Conservation (phyloP, 2,888 invertebrate genomes). For the Furcula furcula region DNA sequence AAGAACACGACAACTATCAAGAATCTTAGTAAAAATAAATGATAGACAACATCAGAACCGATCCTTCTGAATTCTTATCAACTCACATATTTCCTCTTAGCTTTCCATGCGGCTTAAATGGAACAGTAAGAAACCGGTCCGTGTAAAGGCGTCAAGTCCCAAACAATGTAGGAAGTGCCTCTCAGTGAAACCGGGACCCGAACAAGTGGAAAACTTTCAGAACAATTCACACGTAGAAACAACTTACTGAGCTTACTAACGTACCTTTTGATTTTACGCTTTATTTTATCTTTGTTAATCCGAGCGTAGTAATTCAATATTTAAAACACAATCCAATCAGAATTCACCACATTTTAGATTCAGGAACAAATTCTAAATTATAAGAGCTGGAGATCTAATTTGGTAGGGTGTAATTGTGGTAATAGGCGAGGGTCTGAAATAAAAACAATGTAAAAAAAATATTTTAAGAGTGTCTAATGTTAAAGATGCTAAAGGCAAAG, state of each 20-base stretch:
- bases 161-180: conserved; percentile 15
- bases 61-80: too few species aligned
- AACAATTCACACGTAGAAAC: conserved; percentile 32
- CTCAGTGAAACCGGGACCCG: conserved; percentile 16
- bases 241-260: conserved; percentile 11
- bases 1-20: not conserved
- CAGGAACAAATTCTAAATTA: too few species aligned
- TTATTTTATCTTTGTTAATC: not conserved
- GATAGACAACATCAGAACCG: too few species aligned
- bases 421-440: too few species aligned
- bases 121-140: conserved; percentile 1
- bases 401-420: too few species aligned
- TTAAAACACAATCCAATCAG: too few species aligned
- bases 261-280: conserved; percentile 1
- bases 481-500: too few species aligned
- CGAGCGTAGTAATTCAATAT: too few species aligned
- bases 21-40: not conserved
- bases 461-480: too few species aligned
- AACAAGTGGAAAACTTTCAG: conserved; percentile 41
- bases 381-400: too few species aligned
- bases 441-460: too few species aligned
- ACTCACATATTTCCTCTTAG: not conserved
- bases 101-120: not conserved
- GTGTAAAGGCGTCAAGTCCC: conserved; percentile 11
- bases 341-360: too few species aligned